A percentile compares a stretch with the other conserved stretches of the same genome.
These are phyloP conservation scores for Melanotaenia trifasciata DNA, from an alignment of 2,797 vertebrate genomes.

Conservation along the genomic window DNA sequence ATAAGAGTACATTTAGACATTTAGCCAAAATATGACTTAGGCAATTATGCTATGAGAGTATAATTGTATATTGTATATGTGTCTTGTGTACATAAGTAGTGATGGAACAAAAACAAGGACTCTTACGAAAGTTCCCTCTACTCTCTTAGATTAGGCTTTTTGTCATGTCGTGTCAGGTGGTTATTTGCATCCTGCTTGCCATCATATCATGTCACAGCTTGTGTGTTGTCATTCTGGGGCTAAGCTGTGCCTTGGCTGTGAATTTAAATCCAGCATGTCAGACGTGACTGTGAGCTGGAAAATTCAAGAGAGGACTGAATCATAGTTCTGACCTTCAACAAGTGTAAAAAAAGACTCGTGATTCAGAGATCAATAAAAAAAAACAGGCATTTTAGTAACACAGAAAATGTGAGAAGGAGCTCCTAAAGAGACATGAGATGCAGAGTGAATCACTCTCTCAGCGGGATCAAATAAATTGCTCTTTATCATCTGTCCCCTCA, in stretches of 20 bases:
- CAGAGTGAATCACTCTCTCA: constrained; percentile 46
- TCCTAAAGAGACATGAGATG: constrained; percentile 23
- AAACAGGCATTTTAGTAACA: constrained; percentile 16
- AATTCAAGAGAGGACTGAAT: constrained; percentile 44
- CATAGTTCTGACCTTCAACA: constrained; percentile 63
- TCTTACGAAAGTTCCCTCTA: neutral
- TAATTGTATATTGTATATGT: too few relatives aligned
- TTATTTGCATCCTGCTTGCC: constrained; percentile 21
- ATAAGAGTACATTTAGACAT: too few relatives aligned
- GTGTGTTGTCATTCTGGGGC: constrained; percentile 31
- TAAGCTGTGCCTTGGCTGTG: constrained; percentile 15
- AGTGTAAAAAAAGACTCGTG: constrained; percentile 37
- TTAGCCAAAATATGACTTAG: too few relatives aligned
- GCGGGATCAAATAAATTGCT: constrained; percentile 37
- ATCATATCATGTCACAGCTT: constrained; percentile 11
- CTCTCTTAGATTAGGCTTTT: neutral
- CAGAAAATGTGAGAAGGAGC: constrained; percentile 29
- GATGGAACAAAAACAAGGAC: constrained; percentile 9
- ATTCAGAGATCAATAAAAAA: constrained; percentile 52
- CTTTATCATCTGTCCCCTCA: constrained; percentile 38
- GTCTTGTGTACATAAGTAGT: neutral
- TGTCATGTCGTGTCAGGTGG: neutral
- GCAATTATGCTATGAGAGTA: too few relatives aligned
- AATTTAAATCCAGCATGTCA: constrained; percentile 37
- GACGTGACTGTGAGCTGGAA: constrained; percentile 15